Base-by-base conservation (phyloP, 2,797 vertebrate genomes). In the Hypotaenidia philippensis region DNA sequence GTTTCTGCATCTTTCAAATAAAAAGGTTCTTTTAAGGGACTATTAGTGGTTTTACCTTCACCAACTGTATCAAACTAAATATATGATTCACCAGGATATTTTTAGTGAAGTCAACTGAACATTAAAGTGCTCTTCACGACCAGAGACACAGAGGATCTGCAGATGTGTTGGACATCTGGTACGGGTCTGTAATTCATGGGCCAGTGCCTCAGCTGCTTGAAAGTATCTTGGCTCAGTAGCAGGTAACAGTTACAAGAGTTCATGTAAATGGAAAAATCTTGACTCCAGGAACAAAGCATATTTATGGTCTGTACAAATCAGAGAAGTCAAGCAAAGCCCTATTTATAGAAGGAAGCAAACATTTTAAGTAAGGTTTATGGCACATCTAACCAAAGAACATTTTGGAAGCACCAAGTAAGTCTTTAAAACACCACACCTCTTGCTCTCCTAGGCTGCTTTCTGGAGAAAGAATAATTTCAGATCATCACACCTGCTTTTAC, bases 121-220 rank as follows among this genome's bases (percentile, higher is more conserved):
- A 34, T 68, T 21, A 3, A 29, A 94, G n/a, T 17, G 6, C 9
- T 83, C 57, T 69, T 90, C 41, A 44, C 34, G 57, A 83, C 45
- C 34, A 65, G 41, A 93, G 31, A 75, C n/a, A n/a, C 0, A 90
- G 41, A 95, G n/a, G 29, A 83, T 52, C 29, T 80, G 53, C 60
- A 92, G 68, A 91, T 90, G 70, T 86, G 94, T 90, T 23, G 90
- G 74, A 87, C 44, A 91, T 63, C 68, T 92, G 86, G 38, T n/a
- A 56, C 1, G 8, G 26, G 34, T 68, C 86, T 79, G 19, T 29
- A 96, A 93, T 52, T 59, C 50, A 87, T 18, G 31, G 65, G 63
- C 79, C 72, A 91, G 12, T 71, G 69, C 84, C 64, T 89, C 79
- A 91, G 61, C 45, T 83, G 79, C 59, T 26, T 83, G 31, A 65